Evolutionary conservation across 2,113 vertebrate genomes (phyloP), one percentile per base, ranked within the genome.

Genomic region (Myrmecophaga tridactyla): DNA sequence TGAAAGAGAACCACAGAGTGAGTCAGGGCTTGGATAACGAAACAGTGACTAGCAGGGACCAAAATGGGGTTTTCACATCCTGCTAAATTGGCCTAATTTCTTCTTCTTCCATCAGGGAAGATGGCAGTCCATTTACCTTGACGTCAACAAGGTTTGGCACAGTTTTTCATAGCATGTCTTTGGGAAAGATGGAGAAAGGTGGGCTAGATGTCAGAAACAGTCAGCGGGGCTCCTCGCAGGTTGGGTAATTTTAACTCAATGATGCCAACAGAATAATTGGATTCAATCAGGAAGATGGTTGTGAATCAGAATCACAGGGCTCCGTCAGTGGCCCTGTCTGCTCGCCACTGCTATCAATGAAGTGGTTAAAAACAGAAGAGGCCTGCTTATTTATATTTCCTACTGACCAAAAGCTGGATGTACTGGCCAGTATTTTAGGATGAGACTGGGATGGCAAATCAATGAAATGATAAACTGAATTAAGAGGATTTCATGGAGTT

Each of bases 1-100:
- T 1, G 20, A n/a, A 6, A 65, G 65, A 4, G 3, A 8, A 8
- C n/a, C 46, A 6, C 1, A 5, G 46, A 0, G 12, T 4, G 14
- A 36, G 31, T 41, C 56, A 12, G 46, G 4, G 27, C 67, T 67
- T 36, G 58, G 36, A 10, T 39, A 29, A 69, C 15, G 25, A 58
- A 65, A 58, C 36, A 6, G 23, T 25, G 58, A 36, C 18, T 6
- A 53, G 36, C 41, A 23, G 53, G 51, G 41, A 8, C 34, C 48
- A 29, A 0, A 56, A 15, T 15, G 46, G 39, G 13, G 7, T 86
- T 34, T 41, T 34, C 56, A 8, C 56, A 2, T 48, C 21, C 70
- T 70, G 20, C 36, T 41, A 23, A 29, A 6, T 20, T n/a, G 53
- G 31, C 43, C 43, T 72, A 15, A 1, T 90, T 43, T 41, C 72